Percentiles rank a stretch among this genome's conserved stretches.
Conservation (phyloP, 2,888 invertebrate species). For the Pharmacophagus antenor region DNA sequence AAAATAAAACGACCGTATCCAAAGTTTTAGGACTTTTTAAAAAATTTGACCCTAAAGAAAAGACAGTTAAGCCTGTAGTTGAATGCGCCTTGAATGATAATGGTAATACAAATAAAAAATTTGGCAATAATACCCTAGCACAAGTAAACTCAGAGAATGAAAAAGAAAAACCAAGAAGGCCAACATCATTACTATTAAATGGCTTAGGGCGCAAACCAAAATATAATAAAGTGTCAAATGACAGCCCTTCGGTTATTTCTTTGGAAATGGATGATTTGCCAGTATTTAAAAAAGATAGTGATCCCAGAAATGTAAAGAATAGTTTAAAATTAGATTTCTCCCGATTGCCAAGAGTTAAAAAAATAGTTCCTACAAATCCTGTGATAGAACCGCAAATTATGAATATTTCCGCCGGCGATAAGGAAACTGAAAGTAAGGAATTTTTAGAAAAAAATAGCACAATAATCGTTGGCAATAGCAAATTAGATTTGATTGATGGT, state of each 20-base stretch:
- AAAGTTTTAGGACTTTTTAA: conserved; percentile 89
- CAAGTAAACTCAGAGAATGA: conserved; percentile 44
- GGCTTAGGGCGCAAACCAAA: conserved; percentile 78
- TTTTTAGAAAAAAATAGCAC: conserved; percentile 51
- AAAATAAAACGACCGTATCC: conserved; percentile 85
- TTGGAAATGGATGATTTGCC: conserved; percentile 50
- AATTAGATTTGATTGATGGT: conserved; percentile 45
- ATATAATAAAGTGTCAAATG: conserved; percentile 70
- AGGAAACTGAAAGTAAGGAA: conserved; percentile 58
- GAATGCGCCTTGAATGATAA: conserved; percentile 53
- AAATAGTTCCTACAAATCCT: conserved; percentile 80
- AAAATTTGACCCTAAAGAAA: conserved; percentile 84
- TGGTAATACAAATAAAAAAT: conserved; percentile 37
- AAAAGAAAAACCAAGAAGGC: conserved; percentile 75
- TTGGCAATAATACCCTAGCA: conserved; percentile 45
- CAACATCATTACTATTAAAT: conserved; percentile 76
- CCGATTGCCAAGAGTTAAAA: conserved; percentile 80
- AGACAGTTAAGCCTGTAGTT: conserved; percentile 50
- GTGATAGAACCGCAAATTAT: conserved; percentile 78
- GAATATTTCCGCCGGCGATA: conserved; percentile 57
- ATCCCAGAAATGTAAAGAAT: conserved; percentile 61
- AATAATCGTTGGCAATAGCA: conserved; percentile 46
- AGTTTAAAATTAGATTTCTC: conserved; percentile 84
- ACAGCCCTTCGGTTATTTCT: conserved; percentile 52
- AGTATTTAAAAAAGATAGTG: conserved; percentile 56